Conservation (phyloP, 2,113 vertebrate species). For the Talpa occidentalis region DNA sequence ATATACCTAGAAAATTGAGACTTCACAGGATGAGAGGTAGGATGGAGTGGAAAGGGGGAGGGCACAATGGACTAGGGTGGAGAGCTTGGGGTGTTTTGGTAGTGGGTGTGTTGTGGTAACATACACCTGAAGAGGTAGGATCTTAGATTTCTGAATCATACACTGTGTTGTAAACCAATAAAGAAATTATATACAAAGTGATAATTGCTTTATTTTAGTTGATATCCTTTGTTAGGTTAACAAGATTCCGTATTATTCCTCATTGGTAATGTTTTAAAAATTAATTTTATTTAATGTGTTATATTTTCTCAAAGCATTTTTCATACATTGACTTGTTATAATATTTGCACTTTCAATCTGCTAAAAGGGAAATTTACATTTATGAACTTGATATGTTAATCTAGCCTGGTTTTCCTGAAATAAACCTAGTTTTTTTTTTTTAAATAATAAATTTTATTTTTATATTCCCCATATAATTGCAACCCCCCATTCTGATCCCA, state of each 20-base stretch:
- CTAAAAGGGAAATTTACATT: neutral
- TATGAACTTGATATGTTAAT: neutral
- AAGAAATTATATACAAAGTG: neutral
- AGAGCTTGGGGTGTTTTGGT: too few species aligned
- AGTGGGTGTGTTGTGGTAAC: too few species aligned
- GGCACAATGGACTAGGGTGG: too few species aligned
- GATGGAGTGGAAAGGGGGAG: neutral
- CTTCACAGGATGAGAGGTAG: neutral
- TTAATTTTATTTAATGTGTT: neutral
- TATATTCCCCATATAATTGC: too few species aligned
- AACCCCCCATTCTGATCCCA: too few species aligned
- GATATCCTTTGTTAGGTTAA: neutral
- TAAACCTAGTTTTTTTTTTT: neutral
- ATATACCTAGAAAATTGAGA: neutral
- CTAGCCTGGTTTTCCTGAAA: neutral
- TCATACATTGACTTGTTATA: neutral
- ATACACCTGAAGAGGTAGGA: too few species aligned
- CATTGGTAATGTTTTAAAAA: neutral
- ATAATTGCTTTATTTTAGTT: neutral
- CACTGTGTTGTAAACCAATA: too few species aligned
- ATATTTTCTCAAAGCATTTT: neutral
- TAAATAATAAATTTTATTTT: too few species aligned
- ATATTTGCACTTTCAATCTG: constrained; percentile 4
- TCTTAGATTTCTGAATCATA: too few species aligned
- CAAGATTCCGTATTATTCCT: neutral